Evolutionary conservation across 2,888 invertebrate species (phyloP).

Genomic region (Pristionchus fissidentatus): DNA sequence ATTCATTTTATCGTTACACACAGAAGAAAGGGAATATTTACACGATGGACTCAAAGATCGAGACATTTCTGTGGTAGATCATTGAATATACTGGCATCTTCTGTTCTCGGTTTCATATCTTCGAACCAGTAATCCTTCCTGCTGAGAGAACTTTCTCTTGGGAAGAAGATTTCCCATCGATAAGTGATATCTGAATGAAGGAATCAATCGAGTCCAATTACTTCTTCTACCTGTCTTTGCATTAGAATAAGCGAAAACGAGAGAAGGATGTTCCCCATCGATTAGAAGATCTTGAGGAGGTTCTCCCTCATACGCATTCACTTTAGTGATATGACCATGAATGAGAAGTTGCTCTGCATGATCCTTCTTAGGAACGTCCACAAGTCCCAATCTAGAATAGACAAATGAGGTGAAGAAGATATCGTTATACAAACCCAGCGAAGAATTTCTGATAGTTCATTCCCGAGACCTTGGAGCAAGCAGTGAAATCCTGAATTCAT

Average conservation of each 20-base stretch:
- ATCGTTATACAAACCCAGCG: background rate
- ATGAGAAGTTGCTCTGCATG: conserved; percentile 32
- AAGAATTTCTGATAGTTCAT: conserved; percentile 29
- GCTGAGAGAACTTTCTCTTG: conserved; percentile 28
- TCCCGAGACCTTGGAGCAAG: conserved; percentile 11
- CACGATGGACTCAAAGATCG: background rate
- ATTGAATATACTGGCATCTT: conserved; percentile 23
- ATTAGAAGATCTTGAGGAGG: conserved; percentile 49
- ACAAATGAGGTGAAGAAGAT: background rate
- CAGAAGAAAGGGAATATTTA: background rate
- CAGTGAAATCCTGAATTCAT: background rate
- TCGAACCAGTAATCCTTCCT: conserved; percentile 39
- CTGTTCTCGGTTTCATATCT: conserved; percentile 38
- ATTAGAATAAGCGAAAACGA: conserved; percentile 38
- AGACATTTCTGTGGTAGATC: conserved; percentile 41
- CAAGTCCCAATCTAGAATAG: conserved; percentile 6
- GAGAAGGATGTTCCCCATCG: conserved; percentile 51
- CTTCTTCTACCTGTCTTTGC: conserved; percentile 5
- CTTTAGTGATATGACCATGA: conserved; percentile 17
- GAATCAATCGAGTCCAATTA: background rate
- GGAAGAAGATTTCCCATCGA: conserved; percentile 46
- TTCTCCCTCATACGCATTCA: conserved; percentile 54
- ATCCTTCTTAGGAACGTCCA: conserved; percentile 15
- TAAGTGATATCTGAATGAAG: conserved; percentile 31
- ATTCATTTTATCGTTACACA: too few species aligned